Evolutionary conservation across 1,140 invertebrate genomes (phyloP).

Genomic region (Aphelenchoides besseyi): DNA sequence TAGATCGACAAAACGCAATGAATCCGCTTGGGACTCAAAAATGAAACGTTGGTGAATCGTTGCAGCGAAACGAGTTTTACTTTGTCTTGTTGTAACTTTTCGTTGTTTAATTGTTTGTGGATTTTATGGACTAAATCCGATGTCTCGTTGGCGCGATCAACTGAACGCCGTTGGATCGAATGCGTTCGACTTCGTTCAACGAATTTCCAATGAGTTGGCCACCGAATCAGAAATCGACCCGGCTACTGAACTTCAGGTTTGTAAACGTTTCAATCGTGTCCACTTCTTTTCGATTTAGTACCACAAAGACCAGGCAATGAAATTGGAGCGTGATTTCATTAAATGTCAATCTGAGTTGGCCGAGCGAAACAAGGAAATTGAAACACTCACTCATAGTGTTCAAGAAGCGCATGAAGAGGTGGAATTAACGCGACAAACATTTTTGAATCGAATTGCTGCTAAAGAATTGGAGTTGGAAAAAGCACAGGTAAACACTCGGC

Average conservation of each 20-base stretch:
- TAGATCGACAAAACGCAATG: background rate
- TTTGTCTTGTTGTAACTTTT: conserved; percentile 6
- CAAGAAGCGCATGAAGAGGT: conserved; percentile 13
- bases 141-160: conserved; percentile 21
- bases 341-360: conserved; percentile 5
- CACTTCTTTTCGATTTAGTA: conserved; percentile 8
- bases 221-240: conserved; percentile 10
- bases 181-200: conserved; percentile 19
- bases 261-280: background rate
- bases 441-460: conserved; percentile 15
- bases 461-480: conserved; percentile 20
- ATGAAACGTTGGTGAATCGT: background rate
- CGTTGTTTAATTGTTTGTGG: background rate
- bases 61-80: background rate
- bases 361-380: conserved; percentile 8
- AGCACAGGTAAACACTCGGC: background rate
- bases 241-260: conserved; percentile 1
- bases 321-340: conserved; percentile 2
- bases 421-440: conserved; percentile 14
- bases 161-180: conserved; percentile 10
- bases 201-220: conserved; percentile 12
- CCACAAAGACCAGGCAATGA: conserved; percentile 15
- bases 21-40: background rate
- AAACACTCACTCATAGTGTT: conserved; percentile 10
- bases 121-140: background rate